phyloP scores from a whole-genome alignment of 2,888 invertebrate species.

The Tipula lateralis region DNA sequence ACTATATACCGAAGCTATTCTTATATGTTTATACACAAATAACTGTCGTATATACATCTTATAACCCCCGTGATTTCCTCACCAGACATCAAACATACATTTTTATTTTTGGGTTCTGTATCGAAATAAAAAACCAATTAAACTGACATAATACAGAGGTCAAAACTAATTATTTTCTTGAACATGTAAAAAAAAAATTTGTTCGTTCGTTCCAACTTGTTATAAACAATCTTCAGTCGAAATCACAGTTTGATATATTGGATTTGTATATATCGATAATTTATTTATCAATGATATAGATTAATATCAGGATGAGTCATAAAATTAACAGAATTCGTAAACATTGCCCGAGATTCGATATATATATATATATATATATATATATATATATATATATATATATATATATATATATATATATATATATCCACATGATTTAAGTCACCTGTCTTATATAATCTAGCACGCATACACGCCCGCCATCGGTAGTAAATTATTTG shows the following conservation, averaged over 20 bases:
- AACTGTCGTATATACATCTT: neutral
- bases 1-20: neutral
- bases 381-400: too few species aligned
- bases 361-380: too few species aligned
- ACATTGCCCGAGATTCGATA: neutral
- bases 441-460: neutral
- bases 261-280: neutral
- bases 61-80: neutral
- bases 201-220: neutral
- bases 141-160: slow-evolving; percentile 19
- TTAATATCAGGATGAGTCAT: slow-evolving; percentile 11
- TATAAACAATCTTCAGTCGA: neutral
- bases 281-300: neutral
- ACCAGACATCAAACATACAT: neutral
- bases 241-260: slow-evolving; percentile 24
- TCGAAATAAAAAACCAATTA: neutral
- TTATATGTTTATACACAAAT: neutral
- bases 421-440: neutral
- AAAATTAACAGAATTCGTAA: neutral
- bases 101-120: neutral
- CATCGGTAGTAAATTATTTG: neutral
- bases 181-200: neutral
- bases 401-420: too few species aligned
- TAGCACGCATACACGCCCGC: neutral
- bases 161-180: slow-evolving; percentile 8